phyloP scores from a whole-genome alignment of 2,888 invertebrate species.

The Osedax frankpressi region DNA sequence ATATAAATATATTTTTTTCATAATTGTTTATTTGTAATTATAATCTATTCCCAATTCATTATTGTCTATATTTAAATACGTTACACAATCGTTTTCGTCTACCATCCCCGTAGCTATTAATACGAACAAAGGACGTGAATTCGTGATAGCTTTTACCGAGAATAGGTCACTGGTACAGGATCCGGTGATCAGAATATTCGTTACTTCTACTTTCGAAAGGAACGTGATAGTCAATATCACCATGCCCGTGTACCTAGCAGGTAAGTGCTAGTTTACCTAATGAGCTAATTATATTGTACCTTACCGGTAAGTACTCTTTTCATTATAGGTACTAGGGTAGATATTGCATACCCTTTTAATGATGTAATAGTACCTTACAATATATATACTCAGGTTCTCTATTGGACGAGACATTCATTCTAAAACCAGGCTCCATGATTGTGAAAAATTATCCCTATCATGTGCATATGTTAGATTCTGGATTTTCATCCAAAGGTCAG shows the following conservation, averaged over 20 bases:
- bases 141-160: constrained; percentile 14
- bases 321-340: too few relatives aligned
- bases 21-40: neutral
- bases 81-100: neutral
- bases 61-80: neutral
- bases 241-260: constrained; percentile 8
- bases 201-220: neutral
- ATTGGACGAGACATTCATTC: neutral
- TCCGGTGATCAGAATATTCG: constrained; percentile 7
- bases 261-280: too few relatives aligned
- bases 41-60: neutral
- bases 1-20: neutral
- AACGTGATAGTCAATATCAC: constrained; percentile 11
- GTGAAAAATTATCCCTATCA: constrained; percentile 15
- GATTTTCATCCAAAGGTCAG: constrained; percentile 7
- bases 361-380: too few relatives aligned
- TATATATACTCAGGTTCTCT: neutral
- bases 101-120: neutral
- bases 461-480: constrained; percentile 14
- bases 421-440: constrained; percentile 6
- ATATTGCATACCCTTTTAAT: too few relatives aligned
- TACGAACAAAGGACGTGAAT: constrained; percentile 13
- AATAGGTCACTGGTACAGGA: constrained; percentile 12
- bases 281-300: too few relatives aligned
- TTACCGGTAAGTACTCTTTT: too few relatives aligned